Base-by-base conservation (phyloP, 2,888 invertebrate genomes). In the Atrina japonica region DNA sequence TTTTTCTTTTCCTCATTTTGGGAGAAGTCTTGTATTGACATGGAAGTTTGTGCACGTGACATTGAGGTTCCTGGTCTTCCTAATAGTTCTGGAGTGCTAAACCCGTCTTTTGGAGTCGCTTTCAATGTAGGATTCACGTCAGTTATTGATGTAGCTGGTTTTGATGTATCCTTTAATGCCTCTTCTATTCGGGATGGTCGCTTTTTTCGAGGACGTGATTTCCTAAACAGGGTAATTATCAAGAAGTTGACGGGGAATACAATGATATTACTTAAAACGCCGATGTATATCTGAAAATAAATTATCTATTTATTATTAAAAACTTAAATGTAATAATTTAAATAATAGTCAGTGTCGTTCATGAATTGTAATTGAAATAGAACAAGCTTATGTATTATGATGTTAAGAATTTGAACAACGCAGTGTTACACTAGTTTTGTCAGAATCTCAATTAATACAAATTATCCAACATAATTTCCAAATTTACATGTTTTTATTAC, bases 231-330 rank as follows among this genome's bases (percentile, higher is more conserved):
- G 52, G 85, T 85, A 1, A 91, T 89, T 56, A 92, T 84, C 53
- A 91, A 47, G 68, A 92, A 88, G 75, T 89, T 91, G 60, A 91
- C 87, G 0, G 91, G 91, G 76, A 92, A 91, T 14, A 91, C 89
- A 41, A 92, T 86, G 64, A 92, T 73, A 80, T 91, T 91, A 69
- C 88, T 82, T 18, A 91, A 82, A 1, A 92, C 73, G 1, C 91
- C 92, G 23, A 92, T 88, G 64, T 86, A 91, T 50, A 92, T 85
- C 91, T 92, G 27, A 27, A 69, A 69, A 21, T 9, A 29, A 53
- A 9, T 16, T 52, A 16, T 30, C n/a, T 14, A n/a, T 27, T 9
- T 11, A 18, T 14, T n/a, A 29, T 53, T 5, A 53, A 16, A 30
- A 30, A 16, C n/a, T n/a, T n/a, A n/a, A n/a, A n/a, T n/a, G n/a